phyloP scores from a whole-genome alignment of 1,140 invertebrate species.

The Thrips palmi region DNA sequence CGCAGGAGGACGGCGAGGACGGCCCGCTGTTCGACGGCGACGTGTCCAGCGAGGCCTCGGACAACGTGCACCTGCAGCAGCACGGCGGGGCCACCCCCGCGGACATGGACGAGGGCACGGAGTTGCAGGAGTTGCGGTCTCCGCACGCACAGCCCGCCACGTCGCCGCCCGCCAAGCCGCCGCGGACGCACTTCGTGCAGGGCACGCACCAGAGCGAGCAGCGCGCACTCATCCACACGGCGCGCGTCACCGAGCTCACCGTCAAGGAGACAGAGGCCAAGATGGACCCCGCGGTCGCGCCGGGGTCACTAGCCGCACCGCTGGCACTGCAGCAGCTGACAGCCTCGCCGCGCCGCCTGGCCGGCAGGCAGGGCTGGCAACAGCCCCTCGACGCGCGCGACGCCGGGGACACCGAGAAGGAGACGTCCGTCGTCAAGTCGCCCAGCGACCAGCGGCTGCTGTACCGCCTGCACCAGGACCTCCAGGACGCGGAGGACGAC shows the following conservation, averaged over 20 bases:
- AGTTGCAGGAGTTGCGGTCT: too few relatives aligned
- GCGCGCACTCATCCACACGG: conserved; percentile 16
- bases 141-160: conserved; percentile 11
- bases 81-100: too few relatives aligned
- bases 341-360: conserved; percentile 20
- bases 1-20: conserved; percentile 5
- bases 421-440: conserved; percentile 21
- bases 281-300: conserved; percentile 11
- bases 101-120: too few relatives aligned
- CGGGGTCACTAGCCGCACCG: conserved; percentile 21
- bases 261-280: conserved; percentile 8
- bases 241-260: conserved; percentile 12
- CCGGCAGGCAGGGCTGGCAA: conserved; percentile 14
- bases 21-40: conserved; percentile 4
- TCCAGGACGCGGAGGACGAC: conserved; percentile 23
- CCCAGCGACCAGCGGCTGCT: conserved; percentile 19
- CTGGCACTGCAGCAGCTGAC: conserved; percentile 17
- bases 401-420: conserved; percentile 19
- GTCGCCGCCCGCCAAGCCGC: conserved; percentile 9
- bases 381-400: not conserved
- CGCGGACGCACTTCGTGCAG: conserved; percentile 15
- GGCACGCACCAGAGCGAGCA: too few relatives aligned
- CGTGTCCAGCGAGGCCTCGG: conserved; percentile 8
- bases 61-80: conserved; percentile 18
- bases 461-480: too few relatives aligned